Base-by-base conservation (phyloP, 2,888 invertebrate genomes). In the Anaspis maculata region DNA sequence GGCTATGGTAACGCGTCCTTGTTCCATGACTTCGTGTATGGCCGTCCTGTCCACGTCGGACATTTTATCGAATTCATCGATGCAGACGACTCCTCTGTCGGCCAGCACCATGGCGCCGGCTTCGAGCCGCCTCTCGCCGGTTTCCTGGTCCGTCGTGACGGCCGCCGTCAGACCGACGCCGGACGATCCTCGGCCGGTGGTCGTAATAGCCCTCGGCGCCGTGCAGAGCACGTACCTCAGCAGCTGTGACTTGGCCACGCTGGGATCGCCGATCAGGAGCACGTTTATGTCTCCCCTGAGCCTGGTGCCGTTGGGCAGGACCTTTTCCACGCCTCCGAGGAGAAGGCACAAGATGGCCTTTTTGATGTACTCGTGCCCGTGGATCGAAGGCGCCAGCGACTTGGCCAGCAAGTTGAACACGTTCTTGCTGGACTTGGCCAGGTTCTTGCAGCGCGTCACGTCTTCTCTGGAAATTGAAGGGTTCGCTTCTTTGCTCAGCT, bases 51-150 rank as follows among this genome's bases (percentile, higher is more conserved):
- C 98, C 41, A 96, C 86, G 66, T 98, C 98, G 1, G 94, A 92
- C 97, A 98, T 98, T 72, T 95, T 91, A 70, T 98, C 98, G 66
- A 98, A 98, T 69, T 98, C 98, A 66, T 98, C 94, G 49, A 81
- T 81, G 62, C 97, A 98, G 27, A 98, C 97, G 27, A 97, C 88
- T 14, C 97, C 97, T 37, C 97, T 77, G 69, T 98, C 98, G 0
- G 96, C 98, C 21, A 98, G 66, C n/a, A 98, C 98, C 98, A 98
- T 98, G 34, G 98, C 98, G 43, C 98, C 98, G 1, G 97, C 98
- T 67, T 97, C 96, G 37, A 97, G 62, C 21, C 92, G 43, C 38
- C 64, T 52, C 42, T 66, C 65, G 2, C 64, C 92, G 2, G 92
- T 91, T 58, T 98, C 98, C 35, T 83, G 83, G 63, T 98, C 97